Conservation (phyloP, 2,888 invertebrate species). For the Drosophila formosana region DNA sequence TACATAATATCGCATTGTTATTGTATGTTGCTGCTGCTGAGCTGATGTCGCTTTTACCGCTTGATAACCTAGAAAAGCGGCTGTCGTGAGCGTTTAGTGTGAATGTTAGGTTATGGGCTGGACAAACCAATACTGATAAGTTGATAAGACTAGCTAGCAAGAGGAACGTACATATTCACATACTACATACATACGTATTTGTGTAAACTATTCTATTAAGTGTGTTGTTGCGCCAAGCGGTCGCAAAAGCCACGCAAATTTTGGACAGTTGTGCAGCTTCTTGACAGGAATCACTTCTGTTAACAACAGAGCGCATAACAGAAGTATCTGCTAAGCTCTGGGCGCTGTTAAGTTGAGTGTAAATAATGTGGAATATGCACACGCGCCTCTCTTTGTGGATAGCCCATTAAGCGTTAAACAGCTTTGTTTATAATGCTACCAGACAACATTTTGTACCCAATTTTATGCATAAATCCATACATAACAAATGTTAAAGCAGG, state of each 20-base stretch:
- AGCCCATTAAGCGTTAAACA: constrained; percentile 33
- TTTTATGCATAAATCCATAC: constrained; percentile 62
- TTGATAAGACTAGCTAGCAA: constrained; percentile 43
- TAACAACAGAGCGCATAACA: constrained; percentile 5
- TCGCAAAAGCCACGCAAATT: constrained; percentile 1
- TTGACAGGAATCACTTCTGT: constrained; percentile 19
- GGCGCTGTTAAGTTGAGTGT: constrained; percentile 4
- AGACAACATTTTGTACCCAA: constrained; percentile 30
- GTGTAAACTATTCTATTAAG: constrained; percentile 3
- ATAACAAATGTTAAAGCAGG: constrained; percentile 32
- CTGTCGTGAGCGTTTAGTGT: constrained; percentile 39
- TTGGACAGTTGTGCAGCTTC: constrained; percentile 30
- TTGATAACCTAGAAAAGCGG: constrained; percentile 75
- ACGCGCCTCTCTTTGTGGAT: constrained; percentile 39
- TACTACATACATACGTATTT: constrained; percentile 10
- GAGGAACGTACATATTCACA: not conserved
- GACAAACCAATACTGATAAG: constrained; percentile 31
- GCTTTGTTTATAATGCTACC: constrained; percentile 49
- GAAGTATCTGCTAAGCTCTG: not conserved
- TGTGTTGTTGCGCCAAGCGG: constrained; percentile 32
- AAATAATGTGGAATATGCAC: constrained; percentile 25
- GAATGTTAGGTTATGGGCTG: constrained; percentile 44
- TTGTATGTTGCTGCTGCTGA: constrained; percentile 11
- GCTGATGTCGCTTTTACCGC: constrained; percentile 63
- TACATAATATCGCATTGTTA: constrained; percentile 27